Conservation (phyloP, 1,140 invertebrate species). For the Drosophila sturtevanti region DNA sequence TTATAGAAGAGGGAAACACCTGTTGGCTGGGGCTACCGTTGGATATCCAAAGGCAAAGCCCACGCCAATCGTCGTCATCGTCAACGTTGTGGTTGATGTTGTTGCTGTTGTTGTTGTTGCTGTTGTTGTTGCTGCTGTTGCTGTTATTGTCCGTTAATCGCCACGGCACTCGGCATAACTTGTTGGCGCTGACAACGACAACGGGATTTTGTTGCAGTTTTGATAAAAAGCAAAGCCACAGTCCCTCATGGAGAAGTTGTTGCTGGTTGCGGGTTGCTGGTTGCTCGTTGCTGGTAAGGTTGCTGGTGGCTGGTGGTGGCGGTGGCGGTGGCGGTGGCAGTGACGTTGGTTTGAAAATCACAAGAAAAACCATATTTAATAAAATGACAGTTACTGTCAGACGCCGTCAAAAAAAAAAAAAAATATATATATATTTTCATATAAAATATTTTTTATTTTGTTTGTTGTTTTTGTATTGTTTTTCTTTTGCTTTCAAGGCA, state of each 20-base stretch:
- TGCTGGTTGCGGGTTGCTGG: neutral
- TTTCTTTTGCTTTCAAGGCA: constrained; percentile 73
- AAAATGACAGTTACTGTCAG: constrained; percentile 79
- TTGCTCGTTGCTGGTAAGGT: neutral
- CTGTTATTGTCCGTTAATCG: constrained; percentile 54
- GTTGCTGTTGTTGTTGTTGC: constrained; percentile 14
- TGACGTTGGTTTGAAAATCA: constrained; percentile 40
- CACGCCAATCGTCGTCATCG: constrained; percentile 7
- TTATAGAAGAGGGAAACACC: constrained; percentile 46
- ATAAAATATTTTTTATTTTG: neutral
- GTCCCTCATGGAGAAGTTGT: constrained; percentile 28
- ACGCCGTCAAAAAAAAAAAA: constrained; percentile 74
- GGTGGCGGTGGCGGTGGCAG: constrained; percentile 14
- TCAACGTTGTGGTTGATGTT: neutral
- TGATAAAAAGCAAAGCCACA: constrained; percentile 58
- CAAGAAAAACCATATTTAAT: constrained; percentile 76
- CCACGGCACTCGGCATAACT: constrained; percentile 59
- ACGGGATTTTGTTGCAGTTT: constrained; percentile 67
- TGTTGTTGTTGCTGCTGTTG: neutral
- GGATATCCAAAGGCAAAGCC: constrained; percentile 12
- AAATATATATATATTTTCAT: no score
- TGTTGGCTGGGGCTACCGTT: constrained; percentile 64
- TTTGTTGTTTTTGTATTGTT: neutral
- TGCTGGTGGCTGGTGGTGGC: neutral
- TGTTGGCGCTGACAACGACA: constrained; percentile 77